Evolutionary conservation across 2,797 vertebrate species (phyloP), one percentile per base, ranked within the genome.

Genomic region (Eidolon dupreanum): DNA sequence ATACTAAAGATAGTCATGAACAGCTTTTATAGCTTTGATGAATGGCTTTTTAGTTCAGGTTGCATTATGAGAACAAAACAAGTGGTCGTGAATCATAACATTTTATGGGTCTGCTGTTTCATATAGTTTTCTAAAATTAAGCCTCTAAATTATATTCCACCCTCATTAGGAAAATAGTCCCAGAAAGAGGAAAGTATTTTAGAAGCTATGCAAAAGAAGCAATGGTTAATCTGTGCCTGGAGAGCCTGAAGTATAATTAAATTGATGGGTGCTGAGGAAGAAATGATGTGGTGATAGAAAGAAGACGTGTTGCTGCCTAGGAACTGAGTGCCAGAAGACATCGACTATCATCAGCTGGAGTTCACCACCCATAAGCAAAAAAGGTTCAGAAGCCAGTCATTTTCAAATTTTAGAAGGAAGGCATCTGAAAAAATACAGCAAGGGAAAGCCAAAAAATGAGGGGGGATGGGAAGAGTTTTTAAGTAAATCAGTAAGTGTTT

Each of bases 61-160:
- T 99, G 98, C 97, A 97, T 98, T 98, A 98, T 63, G 97, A 98
- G 98, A 98, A 98, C 98, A 99, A 99, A 99, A 99, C 98, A 99
- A 99, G 98, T 98, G 98, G 97, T 98, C 98, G 66, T 98, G 99
- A 99, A 98, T 99, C 99, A 98, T 97, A 96, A 97, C 98, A 97
- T 96, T 99, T 98, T 98, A 98, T 94, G 98, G 98, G 97, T 94
- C 96, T 97, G 98, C 96, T 71, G 96, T 75, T 98, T 95, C 66
- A 43, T 96, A 63, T 33, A 79, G 96, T 97, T 98, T 97, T 94
- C 97, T 94, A 90, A 97, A 96, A 95, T 92, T 98, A 92, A n/a
- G 16, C 89, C 96, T 96, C 89, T 98, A 97, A 98, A 97, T 96
- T 94, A 90, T 93, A 68, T 43, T 94, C 92, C 16, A 8, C 96